Evolutionary conservation across 2,113 vertebrate species (phyloP).

Genomic region (Oostethus manadensis): DNA sequence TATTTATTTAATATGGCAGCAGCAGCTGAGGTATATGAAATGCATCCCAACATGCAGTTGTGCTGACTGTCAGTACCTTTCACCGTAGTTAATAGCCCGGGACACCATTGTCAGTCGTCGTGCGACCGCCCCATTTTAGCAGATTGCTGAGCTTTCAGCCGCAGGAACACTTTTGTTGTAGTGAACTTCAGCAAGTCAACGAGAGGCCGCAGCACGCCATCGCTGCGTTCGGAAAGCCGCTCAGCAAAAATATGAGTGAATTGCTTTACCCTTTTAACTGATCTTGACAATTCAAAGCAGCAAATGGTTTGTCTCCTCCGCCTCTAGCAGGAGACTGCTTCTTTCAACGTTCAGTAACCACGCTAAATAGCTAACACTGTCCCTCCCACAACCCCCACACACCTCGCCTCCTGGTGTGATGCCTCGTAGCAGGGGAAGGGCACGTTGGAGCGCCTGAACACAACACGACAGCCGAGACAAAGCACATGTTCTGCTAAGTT

Average conservation of each 20-base stretch:
- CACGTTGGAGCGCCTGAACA: constrained; percentile 21
- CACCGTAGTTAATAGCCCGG: neutral
- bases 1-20: no score
- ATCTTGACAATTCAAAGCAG: neutral
- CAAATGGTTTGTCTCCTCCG: constrained; percentile 4
- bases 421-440: constrained; percentile 26
- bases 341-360: constrained; percentile 18
- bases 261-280: neutral
- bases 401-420: constrained; percentile 18
- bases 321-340: neutral
- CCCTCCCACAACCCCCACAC: neutral
- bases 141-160: neutral
- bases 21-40: neutral
- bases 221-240: no score
- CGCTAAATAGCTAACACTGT: neutral
- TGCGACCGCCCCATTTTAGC: neutral
- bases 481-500: constrained; percentile 45
- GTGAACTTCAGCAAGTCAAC: neutral
- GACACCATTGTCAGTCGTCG: neutral
- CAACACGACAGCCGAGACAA: constrained; percentile 36
- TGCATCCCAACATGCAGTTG: neutral
- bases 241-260: no score
- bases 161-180: neutral
- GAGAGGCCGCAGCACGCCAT: no score
- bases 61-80: neutral